Percentiles rank a stretch among this genome's conserved stretches.
Evolutionary conservation across 2,113 vertebrate species (phyloP).

Genomic region (Tricholaema leucomelas): DNA sequence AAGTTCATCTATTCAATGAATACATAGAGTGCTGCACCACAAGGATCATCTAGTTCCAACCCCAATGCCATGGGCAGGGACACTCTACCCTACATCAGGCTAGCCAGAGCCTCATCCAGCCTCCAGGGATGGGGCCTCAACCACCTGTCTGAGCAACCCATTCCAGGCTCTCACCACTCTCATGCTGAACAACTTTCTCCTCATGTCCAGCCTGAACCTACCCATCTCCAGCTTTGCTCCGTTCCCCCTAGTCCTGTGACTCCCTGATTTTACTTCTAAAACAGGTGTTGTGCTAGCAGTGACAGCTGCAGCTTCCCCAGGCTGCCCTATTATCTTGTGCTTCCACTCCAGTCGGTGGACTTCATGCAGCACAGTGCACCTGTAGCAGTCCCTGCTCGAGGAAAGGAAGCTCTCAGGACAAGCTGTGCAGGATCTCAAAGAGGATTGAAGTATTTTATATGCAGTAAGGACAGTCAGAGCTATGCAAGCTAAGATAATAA

Average conservation of each 20-base stretch:
- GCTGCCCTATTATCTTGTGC: not conserved
- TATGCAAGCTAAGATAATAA: conserved; percentile 53
- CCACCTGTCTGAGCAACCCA: too few relatives aligned
- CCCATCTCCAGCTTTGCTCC: too few relatives aligned
- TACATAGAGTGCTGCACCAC: not conserved
- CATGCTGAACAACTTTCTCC: too few relatives aligned
- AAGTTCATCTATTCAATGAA: not conserved
- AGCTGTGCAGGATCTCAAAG: not conserved
- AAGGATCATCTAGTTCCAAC: too few relatives aligned
- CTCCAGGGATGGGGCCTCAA: too few relatives aligned
- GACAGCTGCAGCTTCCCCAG: not conserved
- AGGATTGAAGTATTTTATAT: not conserved
- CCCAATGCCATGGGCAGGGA: too few relatives aligned
- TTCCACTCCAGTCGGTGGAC: not conserved
- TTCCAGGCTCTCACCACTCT: too few relatives aligned
- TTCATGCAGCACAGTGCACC: not conserved
- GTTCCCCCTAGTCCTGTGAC: too few relatives aligned
- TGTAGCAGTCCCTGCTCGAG: not conserved
- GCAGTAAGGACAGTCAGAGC: not conserved
- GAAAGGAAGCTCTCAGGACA: not conserved
- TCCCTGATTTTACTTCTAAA: conserved; percentile 1
- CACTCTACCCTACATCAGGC: too few relatives aligned
- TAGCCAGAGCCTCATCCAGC: too few relatives aligned
- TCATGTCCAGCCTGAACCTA: too few relatives aligned
- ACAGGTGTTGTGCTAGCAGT: not conserved